phyloP scores from a whole-genome alignment of 2,113 vertebrate species.

The Xiphophorus maculatus region DNA sequence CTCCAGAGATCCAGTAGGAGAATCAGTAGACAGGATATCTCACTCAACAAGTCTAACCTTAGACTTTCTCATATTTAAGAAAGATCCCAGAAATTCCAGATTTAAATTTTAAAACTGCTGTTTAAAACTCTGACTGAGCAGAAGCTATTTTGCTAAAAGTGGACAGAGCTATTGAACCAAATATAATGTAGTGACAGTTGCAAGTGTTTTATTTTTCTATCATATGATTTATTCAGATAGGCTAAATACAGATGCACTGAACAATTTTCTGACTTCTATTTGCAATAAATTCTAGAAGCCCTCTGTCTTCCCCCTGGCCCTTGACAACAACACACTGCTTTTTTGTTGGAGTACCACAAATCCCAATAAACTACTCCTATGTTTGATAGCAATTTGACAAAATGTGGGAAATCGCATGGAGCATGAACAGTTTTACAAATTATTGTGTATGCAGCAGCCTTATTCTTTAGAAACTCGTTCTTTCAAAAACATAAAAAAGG shows the following conservation, averaged over 20 bases:
- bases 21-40: no score
- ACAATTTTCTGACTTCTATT: neutral
- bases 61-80: no score
- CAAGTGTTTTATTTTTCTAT: no score
- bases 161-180: neutral
- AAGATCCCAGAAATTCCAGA: no score
- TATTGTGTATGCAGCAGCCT: neutral
- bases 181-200: no score
- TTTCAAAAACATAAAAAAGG: neutral
- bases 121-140: no score
- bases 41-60: no score
- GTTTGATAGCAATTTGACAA: neutral
- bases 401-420: neutral
- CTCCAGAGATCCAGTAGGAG: no score
- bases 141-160: neutral
- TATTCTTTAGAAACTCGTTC: neutral
- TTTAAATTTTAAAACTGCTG: no score
- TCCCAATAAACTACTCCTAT: neutral
- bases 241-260: neutral
- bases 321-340: neutral
- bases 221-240: neutral
- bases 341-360: neutral
- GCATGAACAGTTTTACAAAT: neutral
- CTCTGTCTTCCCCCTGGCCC: neutral
- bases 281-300: neutral